phyloP scores from a whole-genome alignment of 2,797 vertebrate species.

The Sternarchorhynchus goeldii region DNA sequence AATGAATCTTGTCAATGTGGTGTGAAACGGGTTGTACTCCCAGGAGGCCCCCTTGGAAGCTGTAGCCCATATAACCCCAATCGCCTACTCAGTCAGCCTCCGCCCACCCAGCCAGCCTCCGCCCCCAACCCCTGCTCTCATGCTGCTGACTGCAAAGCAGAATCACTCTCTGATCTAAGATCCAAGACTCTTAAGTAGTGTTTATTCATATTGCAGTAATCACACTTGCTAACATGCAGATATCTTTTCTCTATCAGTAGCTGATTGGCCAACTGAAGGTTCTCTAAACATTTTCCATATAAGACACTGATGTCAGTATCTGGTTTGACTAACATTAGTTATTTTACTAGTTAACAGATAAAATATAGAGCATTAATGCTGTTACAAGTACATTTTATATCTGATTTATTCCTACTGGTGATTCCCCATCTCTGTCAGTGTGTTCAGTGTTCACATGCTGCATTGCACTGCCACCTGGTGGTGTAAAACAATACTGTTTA shows the following conservation, averaged over 20 bases:
- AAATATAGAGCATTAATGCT: background rate
- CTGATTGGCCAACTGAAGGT: background rate
- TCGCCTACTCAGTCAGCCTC: constrained; percentile 31
- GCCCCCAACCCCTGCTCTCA: background rate
- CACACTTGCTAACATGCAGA: constrained; percentile 10
- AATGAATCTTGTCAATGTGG: constrained; percentile 70
- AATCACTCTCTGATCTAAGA: constrained; percentile 6
- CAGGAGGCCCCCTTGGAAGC: constrained; percentile 49
- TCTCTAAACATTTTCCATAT: background rate
- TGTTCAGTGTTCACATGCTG: background rate
- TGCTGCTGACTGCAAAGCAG: constrained; percentile 10
- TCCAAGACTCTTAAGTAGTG: background rate
- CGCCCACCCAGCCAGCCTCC: too few species aligned
- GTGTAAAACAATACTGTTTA: constrained; percentile 6
- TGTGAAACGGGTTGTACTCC: constrained; percentile 56
- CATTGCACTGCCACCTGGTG: constrained; percentile 53
- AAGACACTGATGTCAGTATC: background rate
- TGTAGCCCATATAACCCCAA: constrained; percentile 4
- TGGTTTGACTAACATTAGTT: background rate
- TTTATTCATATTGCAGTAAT: background rate
- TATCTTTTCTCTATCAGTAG: background rate
- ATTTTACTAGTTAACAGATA: background rate
- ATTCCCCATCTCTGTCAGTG: background rate
- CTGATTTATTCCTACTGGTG: background rate
- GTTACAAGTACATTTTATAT: background rate